phyloP scores from a whole-genome alignment of 2,888 invertebrate species.

The Chloroclysta siterata region DNA sequence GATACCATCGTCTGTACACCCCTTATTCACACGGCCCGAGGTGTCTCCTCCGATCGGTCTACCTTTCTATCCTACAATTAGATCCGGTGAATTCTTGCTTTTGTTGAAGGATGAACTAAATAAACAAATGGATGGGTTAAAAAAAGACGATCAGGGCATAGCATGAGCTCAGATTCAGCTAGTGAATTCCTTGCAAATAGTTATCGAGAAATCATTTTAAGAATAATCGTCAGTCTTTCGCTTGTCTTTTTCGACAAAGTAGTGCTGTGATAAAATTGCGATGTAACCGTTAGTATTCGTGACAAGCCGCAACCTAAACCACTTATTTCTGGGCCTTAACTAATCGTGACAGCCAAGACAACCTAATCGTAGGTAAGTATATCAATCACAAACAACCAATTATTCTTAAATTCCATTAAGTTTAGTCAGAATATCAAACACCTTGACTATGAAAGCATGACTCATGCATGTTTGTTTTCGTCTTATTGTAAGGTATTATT shows the following conservation, averaged over 20 bases:
- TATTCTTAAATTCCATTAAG: conserved; percentile 33
- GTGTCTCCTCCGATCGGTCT: conserved; percentile 52
- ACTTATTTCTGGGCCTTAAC: too few species aligned
- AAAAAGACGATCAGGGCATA: not conserved
- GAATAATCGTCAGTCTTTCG: too few species aligned
- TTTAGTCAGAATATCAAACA: conserved; percentile 32
- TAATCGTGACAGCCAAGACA: not conserved
- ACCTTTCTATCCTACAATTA: conserved; percentile 35
- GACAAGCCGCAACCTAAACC: too few species aligned
- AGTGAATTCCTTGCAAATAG: not conserved
- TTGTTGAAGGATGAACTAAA: conserved; percentile 1
- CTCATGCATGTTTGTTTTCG: conserved; percentile 45
- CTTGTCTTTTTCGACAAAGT: too few species aligned
- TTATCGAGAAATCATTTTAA: too few species aligned
- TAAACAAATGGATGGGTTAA: conserved; percentile 2
- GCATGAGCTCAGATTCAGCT: not conserved
- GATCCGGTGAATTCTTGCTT: conserved; percentile 9
- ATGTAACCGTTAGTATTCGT: too few species aligned
- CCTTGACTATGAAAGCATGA: conserved; percentile 46
- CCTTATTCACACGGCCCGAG: conserved; percentile 69
- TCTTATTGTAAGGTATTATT: conserved; percentile 54
- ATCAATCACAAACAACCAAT: not conserved
- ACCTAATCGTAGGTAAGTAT: too few species aligned
- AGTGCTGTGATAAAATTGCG: too few species aligned
- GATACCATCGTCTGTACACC: conserved; percentile 61